Evolutionary conservation across 2,113 vertebrate genomes (phyloP), one percentile per base, ranked within the genome.

Genomic region (Cynocephalus volans): DNA sequence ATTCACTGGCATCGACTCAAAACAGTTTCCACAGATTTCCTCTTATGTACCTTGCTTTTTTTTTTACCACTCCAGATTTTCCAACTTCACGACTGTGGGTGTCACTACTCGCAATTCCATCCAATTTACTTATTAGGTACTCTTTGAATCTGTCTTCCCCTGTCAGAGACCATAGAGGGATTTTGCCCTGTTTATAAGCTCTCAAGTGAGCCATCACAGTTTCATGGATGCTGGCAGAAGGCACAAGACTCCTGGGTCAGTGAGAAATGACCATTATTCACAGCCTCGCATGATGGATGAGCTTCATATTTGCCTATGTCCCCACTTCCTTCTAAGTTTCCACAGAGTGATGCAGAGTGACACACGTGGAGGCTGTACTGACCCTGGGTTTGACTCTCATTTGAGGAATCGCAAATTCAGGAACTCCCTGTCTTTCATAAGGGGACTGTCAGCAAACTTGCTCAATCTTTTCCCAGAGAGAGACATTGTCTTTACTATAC

Each of bases 281-380:
- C 9, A 70, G 52, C 28, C 10, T 13, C 62, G 15, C 21, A 70
- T 48, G 18, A 36, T 41, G 6, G n/a, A 50, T 11, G n/a, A 64
- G 41, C 0, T 24, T 56, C 33, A 28, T 56, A 26, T 24, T 18
- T 1, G 1, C 3, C 0, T 60, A 41, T 60, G 17, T 13, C 21
- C 10, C 4, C 6, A 14, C 1, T 76, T 58, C 2, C 6, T 8
- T 60, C 21, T 41, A 41, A 21, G 8, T 1, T 31, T 62, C 17
- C 45, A n/a, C 14, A 69, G 41, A 41, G 67, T 54, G 24, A 10
- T 54, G 54, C 2, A 24, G 67, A 82, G 21, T 77, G 45, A 69
- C 8, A 6, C 17, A 83, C 24, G 2, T 52, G 15, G 79, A 75
- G 69, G 26, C 23, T 33, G 3, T 41, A 14, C 45, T 83, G 28